These are phyloP conservation scores for Pseudococcus longispinus DNA, from an alignment of 2,888 invertebrate species.

Conservation along the genomic window DNA sequence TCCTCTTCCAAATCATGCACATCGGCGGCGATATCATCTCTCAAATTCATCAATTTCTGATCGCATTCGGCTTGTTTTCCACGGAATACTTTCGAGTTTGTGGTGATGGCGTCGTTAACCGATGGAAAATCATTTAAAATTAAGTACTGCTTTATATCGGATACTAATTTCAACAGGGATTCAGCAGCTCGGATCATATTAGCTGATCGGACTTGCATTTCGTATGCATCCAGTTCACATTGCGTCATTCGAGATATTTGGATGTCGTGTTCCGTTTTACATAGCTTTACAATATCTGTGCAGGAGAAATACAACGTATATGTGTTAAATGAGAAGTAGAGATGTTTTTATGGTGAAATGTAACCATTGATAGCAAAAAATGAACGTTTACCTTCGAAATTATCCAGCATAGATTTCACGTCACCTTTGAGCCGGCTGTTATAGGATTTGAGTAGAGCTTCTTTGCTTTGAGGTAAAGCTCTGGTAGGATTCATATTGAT, in stretches of 20 bases:
- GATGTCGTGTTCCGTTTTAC: constrained; percentile 82
- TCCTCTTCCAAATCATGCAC: constrained; percentile 91
- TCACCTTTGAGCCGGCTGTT: constrained; percentile 94
- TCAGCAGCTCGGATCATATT: constrained; percentile 97
- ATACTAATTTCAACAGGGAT: constrained; percentile 94
- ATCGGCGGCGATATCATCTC: constrained; percentile 95
- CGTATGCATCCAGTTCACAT: constrained; percentile 93
- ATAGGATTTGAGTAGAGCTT: constrained; percentile 93
- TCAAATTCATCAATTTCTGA: constrained; percentile 85
- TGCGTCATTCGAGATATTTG: constrained; percentile 90
- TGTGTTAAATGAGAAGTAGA: neutral
- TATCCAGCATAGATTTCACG: constrained; percentile 96
- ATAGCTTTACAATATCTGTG: constrained; percentile 86
- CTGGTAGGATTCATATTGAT: constrained; percentile 64
- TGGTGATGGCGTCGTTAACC: constrained; percentile 95
- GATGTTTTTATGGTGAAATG: too few species aligned
- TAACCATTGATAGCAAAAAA: too few species aligned
- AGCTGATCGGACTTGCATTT: constrained; percentile 95
- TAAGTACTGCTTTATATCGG: constrained; percentile 96
- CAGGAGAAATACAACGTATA: neutral
- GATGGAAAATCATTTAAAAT: constrained; percentile 98
- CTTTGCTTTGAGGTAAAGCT: constrained; percentile 88
- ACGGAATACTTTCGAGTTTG: constrained; percentile 87
- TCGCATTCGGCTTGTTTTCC: constrained; percentile 92
- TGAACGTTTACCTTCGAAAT: constrained; percentile 80